Conservation (phyloP, 2,888 invertebrate species). For the Hyposoter dolosus region DNA sequence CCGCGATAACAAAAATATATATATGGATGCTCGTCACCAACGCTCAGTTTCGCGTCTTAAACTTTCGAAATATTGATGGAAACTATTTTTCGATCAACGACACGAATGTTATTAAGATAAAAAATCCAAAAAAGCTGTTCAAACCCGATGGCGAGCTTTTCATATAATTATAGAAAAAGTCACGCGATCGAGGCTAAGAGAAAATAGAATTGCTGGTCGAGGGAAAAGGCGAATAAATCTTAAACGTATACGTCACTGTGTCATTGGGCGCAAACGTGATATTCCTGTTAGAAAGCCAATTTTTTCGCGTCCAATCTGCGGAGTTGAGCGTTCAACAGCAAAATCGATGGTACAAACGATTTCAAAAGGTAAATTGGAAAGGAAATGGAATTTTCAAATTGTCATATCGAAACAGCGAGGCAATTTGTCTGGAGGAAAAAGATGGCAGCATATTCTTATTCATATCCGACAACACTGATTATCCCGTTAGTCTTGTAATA, state of each 20-base stretch:
- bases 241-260: not conserved
- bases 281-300: slow-evolving; percentile 54
- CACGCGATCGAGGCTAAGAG: not conserved
- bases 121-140: not conserved
- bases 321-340: not conserved
- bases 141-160: not conserved
- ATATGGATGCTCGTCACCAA: not conserved
- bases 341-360: not conserved
- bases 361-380: not conserved
- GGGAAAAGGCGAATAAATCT: not conserved
- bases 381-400: not conserved
- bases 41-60: not conserved
- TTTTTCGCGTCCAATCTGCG: not conserved
- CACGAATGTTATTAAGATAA: not conserved
- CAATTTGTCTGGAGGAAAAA: not conserved
- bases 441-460: not conserved
- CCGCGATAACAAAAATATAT: not conserved
- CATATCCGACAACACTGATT: not conserved
- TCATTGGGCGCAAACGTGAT: slow-evolving; percentile 42
- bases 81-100: slow-evolving; percentile 12
- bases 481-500: not conserved
- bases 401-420: not conserved
- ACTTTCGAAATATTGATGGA: slow-evolving; percentile 7
- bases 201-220: not conserved
- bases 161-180: not conserved